phyloP scores from a whole-genome alignment of 2,888 invertebrate species.

The Folsomia candida region DNA sequence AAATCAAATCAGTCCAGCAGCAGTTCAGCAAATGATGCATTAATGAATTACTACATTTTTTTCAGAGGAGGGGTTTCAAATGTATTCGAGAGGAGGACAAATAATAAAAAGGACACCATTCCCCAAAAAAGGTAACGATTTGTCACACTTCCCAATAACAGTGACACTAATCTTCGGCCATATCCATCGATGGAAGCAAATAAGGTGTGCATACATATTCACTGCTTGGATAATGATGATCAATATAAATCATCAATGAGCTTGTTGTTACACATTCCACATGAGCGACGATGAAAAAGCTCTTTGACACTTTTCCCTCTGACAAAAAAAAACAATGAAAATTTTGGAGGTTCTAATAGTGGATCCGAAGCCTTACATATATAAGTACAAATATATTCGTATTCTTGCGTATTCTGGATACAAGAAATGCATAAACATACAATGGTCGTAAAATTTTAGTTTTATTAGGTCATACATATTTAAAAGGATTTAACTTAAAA shows the following conservation, averaged over 20 bases:
- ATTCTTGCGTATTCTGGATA: too few species aligned
- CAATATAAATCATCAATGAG: neutral
- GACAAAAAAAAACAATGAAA: neutral
- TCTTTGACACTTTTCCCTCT: neutral
- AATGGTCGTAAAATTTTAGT: too few species aligned
- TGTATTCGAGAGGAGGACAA: too few species aligned
- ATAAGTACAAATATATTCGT: too few species aligned
- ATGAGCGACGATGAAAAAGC: neutral
- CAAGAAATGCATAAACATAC: too few species aligned
- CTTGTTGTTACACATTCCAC: neutral
- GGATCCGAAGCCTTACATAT: too few species aligned
- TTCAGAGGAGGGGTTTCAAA: neutral
- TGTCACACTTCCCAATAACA: neutral
- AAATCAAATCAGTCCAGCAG: too few species aligned
- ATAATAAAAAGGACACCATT: too few species aligned
- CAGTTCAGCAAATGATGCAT: too few species aligned
- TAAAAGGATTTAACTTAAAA: too few species aligned
- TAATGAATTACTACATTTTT: neutral
- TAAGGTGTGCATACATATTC: neutral
- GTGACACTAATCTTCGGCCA: neutral
- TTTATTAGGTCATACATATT: too few species aligned
- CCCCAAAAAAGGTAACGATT: constrained; percentile 1
- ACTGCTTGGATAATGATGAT: neutral
- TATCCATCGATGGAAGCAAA: neutral
- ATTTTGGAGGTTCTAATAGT: too few species aligned